A percentile compares a stretch with the other conserved stretches of the same genome.
phyloP scores from a whole-genome alignment of 2,888 invertebrate genomes.

The Drosophila nr. fundita region DNA sequence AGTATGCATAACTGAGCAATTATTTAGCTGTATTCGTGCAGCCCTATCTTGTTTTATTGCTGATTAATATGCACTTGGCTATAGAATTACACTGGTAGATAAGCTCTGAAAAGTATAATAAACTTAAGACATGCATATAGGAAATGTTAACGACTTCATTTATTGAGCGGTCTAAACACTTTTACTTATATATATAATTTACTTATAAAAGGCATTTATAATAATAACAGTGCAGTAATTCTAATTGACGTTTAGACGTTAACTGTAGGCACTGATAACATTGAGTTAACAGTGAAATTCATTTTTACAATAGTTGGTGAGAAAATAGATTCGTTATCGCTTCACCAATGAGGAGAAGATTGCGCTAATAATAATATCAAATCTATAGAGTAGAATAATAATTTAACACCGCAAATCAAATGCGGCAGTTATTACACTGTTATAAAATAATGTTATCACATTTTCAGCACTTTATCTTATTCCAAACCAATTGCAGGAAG shows the following conservation, averaged over 20 bases:
- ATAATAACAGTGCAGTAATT: neutral
- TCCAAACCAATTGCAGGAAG: neutral
- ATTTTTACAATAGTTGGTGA: neutral
- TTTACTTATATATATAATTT: too few species aligned
- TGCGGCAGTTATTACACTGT: neutral
- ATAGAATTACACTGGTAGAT: constrained; percentile 1
- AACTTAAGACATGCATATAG: neutral
- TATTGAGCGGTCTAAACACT: neutral
- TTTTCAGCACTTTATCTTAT: neutral
- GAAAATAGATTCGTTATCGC: neutral
- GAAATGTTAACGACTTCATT: neutral
- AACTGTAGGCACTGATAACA: neutral
- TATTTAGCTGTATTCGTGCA: neutral
- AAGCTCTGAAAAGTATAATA: neutral
- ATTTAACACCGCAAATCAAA: neutral
- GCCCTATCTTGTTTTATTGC: constrained; percentile 14
- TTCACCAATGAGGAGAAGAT: neutral
- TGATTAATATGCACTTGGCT: constrained; percentile 1
- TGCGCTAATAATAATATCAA: neutral
- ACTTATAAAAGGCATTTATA: too few species aligned
- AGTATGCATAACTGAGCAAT: neutral
- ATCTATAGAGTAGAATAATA: neutral
- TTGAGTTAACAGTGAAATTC: neutral
- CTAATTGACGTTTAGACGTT: too few species aligned
- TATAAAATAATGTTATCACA: neutral